phyloP scores from a whole-genome alignment of 2,888 invertebrate species.

The Callyntrura guangdongensis region DNA sequence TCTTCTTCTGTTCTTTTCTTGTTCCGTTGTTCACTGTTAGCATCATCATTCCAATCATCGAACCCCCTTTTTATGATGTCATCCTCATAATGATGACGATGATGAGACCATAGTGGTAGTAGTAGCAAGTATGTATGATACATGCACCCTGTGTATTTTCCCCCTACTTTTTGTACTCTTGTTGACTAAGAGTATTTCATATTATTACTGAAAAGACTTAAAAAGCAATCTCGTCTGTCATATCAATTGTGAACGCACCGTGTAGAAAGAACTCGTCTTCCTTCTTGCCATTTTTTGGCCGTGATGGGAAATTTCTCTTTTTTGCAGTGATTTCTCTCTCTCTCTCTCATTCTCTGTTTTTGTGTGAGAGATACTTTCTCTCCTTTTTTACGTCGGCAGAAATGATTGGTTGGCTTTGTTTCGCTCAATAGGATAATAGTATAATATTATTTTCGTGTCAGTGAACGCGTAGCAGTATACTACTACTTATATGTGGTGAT shows the following conservation, averaged over 20 bases:
- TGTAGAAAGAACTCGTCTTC: neutral
- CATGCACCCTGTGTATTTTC: neutral
- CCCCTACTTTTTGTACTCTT: no score
- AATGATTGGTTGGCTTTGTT: constrained; percentile 52
- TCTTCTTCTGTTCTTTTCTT: neutral
- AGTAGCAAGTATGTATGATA: neutral
- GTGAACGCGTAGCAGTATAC: constrained; percentile 5
- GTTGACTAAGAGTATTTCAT: neutral
- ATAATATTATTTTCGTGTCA: constrained; percentile 26
- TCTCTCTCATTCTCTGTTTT: constrained; percentile 9
- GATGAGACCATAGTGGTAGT: neutral
- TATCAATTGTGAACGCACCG: constrained; percentile 6
- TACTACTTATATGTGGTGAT: neutral
- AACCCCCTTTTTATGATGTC: neutral
- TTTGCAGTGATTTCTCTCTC: neutral
- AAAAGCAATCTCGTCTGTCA: constrained; percentile 16
- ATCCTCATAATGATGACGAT: neutral
- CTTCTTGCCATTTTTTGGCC: neutral
- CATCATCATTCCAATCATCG: constrained; percentile 15
- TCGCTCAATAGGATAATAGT: constrained; percentile 31
- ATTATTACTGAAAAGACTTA: neutral
- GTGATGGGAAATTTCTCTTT: neutral
- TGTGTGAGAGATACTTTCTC: constrained; percentile 20
- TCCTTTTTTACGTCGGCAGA: neutral
- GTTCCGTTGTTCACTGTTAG: neutral